phyloP scores from a whole-genome alignment of 2,113 vertebrate genomes.

The Rhinoptilus africanus region DNA sequence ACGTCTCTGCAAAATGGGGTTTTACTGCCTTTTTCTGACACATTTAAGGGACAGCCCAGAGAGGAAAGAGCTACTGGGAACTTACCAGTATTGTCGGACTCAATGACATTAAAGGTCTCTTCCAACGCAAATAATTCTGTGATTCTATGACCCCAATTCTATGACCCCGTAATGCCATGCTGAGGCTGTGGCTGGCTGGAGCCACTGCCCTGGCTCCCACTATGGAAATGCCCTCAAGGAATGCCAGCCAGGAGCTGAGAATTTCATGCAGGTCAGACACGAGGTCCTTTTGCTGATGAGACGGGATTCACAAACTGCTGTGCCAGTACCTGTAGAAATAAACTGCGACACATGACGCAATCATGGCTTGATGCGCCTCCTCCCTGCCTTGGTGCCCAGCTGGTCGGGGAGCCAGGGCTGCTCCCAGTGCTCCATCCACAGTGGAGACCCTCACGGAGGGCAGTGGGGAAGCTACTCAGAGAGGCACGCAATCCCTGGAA shows the following conservation, averaged over 20 bases:
- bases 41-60: neutral
- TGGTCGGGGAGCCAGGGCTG: rapidly evolving
- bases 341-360: rapidly evolving
- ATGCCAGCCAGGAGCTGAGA: neutral
- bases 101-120: neutral
- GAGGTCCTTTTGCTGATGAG: neutral
- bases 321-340: neutral
- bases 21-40: neutral
- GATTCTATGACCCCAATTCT: neutral
- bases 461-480: neutral
- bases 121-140: neutral
- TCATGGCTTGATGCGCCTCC: neutral
- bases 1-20: neutral
- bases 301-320: neutral
- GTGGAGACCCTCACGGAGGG: neutral
- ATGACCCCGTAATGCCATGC: neutral
- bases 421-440: neutral
- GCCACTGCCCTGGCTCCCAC: neutral
- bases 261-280: neutral
- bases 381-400: neutral
- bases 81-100: neutral
- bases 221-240: rapidly evolving
- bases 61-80: neutral
- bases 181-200: neutral
- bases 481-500: neutral